These are phyloP conservation scores for Ceratitis capitata DNA, from an alignment of 1,140 invertebrate genomes.

Conservation along the genomic window DNA sequence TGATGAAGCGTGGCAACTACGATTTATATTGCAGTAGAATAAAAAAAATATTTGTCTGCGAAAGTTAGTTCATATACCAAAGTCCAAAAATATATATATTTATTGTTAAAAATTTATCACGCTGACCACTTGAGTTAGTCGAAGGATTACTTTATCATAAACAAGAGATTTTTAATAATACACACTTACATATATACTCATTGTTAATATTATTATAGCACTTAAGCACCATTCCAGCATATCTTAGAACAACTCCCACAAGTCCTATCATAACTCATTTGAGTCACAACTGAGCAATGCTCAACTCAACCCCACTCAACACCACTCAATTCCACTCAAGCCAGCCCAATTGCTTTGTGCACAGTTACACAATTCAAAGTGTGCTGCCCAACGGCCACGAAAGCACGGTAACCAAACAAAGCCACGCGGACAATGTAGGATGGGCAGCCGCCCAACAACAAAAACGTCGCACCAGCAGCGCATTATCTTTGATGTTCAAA, in stretches of 20 bases:
- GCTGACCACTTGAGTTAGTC: neutral
- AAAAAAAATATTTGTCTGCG: neutral
- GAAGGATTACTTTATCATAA: neutral
- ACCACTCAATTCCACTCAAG: too few relatives aligned
- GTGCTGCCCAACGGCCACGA: neutral
- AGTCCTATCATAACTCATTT: constrained; percentile 15
- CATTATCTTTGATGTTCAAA: neutral
- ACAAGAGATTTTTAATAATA: too few relatives aligned
- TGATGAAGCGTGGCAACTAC: neutral
- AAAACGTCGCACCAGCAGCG: too few relatives aligned
- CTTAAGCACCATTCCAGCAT: neutral
- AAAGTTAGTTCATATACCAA: neutral
- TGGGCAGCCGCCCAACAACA: neutral
- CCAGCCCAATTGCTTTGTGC: neutral
- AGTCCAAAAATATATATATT: neutral
- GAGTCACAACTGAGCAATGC: neutral
- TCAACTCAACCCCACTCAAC: too few relatives aligned
- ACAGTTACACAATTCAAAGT: neutral
- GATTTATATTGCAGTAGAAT: neutral
- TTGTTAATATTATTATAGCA: neutral
- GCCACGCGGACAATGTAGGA: neutral
- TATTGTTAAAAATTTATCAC: constrained; percentile 22
- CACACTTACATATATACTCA: neutral
- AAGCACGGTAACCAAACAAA: neutral
- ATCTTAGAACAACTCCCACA: neutral